Evolutionary conservation across 2,888 invertebrate species (phyloP).

Genomic region (Rhopalosiphum nymphaeae): DNA sequence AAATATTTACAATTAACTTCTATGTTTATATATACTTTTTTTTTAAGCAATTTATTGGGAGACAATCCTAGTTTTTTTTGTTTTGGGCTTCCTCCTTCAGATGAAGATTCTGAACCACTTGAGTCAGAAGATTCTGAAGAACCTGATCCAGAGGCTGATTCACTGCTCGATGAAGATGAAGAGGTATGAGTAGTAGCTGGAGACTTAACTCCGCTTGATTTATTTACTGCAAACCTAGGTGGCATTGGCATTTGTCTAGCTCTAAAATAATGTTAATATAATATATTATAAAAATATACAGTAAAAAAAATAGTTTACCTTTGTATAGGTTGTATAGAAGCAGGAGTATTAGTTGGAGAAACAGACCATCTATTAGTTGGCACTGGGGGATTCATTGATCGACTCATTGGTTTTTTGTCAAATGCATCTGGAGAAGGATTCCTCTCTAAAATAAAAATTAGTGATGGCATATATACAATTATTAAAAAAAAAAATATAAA

Average conservation of each 20-base stretch:
- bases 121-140: slow-evolving; percentile 73
- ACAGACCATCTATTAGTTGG: slow-evolving; percentile 62
- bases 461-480: neutral
- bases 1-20: neutral
- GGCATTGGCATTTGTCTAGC: slow-evolving; percentile 63
- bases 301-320: slow-evolving; percentile 23
- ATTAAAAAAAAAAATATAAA: no score
- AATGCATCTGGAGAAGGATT: slow-evolving; percentile 55
- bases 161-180: slow-evolving; percentile 59
- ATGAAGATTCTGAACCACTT: slow-evolving; percentile 73
- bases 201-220: slow-evolving; percentile 47
- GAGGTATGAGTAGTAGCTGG: slow-evolving; percentile 49
- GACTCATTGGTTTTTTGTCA: slow-evolving; percentile 48
- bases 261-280: slow-evolving; percentile 18
- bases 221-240: slow-evolving; percentile 52
- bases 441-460: slow-evolving; percentile 48
- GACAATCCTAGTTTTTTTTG: slow-evolving; percentile 31
- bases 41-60: slow-evolving; percentile 38
- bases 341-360: slow-evolving; percentile 43
- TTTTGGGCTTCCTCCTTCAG: slow-evolving; percentile 69
- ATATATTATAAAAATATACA: neutral
- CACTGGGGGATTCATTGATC: slow-evolving; percentile 61
- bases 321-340: slow-evolving; percentile 38
- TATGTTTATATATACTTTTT: slow-evolving; percentile 25
- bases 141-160: slow-evolving; percentile 68